Evolutionary conservation across 2,888 invertebrate species (phyloP), one percentile per base, ranked within the genome.

Genomic region (Periphyllus acericola): DNA sequence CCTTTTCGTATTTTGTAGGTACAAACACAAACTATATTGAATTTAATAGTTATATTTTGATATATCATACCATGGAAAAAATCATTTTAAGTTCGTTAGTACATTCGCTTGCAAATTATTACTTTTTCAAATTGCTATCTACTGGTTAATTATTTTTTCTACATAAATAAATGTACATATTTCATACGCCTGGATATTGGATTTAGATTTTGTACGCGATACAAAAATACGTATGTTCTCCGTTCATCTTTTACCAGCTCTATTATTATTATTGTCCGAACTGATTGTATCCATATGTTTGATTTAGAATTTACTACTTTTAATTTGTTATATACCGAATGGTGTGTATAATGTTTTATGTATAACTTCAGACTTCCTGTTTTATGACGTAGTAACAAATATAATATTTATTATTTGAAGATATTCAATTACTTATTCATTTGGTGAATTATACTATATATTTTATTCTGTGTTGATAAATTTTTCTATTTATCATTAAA

Each of bases 281-380:
- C 71, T 82, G 82, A 72, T 82, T 52, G 32, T 71, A 72, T 82
- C 52, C 82, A 71, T 52, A 34, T 82, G 71, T 52, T 52, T 68
- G 19, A 34, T 68, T 81, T 81, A 66, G 19, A 40, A 72, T 29
- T 66, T 68, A 29, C 25, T n/a, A 25, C 60, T 60, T 25, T 79
- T 25, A 34, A 36, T 25, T 40, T 46, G n/a, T 75, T 25, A 46
- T 75, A 46, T 5, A 29, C 25, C 25, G 29, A 68, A 68, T 68
- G 0, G 4, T 25, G 19, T 34, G 36, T 74, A 36, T 40, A 36
- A 74, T 60, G 68, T 68, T 68, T 68, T 68, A 68, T 68, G 75
- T 75, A 75, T 74, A 36, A 25, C 36, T 36, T 74, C 3, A 40
- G n/a, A 75, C 75, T 36, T 40, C 40, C 40, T 75, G 46, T 75